These are phyloP conservation scores for Andrena fulva DNA, from an alignment of 2,888 invertebrate genomes.

Conservation along the genomic window DNA sequence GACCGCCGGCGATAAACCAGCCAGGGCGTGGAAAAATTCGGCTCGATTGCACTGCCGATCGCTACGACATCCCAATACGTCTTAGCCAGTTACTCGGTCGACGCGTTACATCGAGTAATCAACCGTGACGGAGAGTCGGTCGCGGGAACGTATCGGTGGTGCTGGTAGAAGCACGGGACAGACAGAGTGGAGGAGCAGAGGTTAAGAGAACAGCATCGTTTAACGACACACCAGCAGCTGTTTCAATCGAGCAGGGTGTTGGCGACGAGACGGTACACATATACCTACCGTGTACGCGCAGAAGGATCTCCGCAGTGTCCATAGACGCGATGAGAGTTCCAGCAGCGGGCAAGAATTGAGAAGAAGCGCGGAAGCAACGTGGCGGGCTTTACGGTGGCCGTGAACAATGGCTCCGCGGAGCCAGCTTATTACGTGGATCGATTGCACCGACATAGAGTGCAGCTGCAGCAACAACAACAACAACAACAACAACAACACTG, in stretches of 20 bases:
- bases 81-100: slow-evolving; percentile 12
- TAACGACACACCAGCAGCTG: too few species aligned
- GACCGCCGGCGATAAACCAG: neutral
- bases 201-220: neutral
- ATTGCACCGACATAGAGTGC: slow-evolving; percentile 67
- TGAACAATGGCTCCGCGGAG: slow-evolving; percentile 78
- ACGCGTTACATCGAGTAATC: slow-evolving; percentile 43
- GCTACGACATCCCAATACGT: slow-evolving; percentile 34
- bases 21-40: neutral
- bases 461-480: slow-evolving; percentile 65
- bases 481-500: slow-evolving; percentile 52
- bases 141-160: neutral
- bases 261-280: neutral
- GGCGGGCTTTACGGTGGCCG: slow-evolving; percentile 77
- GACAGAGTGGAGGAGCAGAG: neutral
- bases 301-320: neutral
- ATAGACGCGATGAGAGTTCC: slow-evolving; percentile 36
- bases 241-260: neutral
- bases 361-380: slow-evolving; percentile 61
- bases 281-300: too few species aligned
- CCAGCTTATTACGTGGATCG: slow-evolving; percentile 73
- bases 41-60: slow-evolving; percentile 31
- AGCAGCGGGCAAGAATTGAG: slow-evolving; percentile 28
- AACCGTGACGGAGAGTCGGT: slow-evolving; percentile 34
- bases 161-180: neutral